phyloP scores from a whole-genome alignment of 2,888 invertebrate species.

The Lasioglossum leucozonium region DNA sequence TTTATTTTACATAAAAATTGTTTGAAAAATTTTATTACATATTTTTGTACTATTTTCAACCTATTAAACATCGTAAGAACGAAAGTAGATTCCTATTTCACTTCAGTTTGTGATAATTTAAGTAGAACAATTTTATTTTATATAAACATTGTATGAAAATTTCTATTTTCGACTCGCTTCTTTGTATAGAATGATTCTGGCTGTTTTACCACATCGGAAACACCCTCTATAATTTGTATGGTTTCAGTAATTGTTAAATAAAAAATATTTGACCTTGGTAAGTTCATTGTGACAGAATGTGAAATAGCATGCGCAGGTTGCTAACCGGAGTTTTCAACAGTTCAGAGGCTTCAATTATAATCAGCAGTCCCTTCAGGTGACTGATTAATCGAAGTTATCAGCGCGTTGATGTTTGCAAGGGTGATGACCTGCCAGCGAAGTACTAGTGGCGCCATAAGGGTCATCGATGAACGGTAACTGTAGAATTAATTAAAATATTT shows the following conservation, averaged over 20 bases:
- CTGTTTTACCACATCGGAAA: no score
- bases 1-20: no score
- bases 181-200: no score
- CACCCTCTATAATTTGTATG: neutral
- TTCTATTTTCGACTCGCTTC: no score
- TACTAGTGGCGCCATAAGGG: neutral
- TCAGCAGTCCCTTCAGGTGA: neutral
- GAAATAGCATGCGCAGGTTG: neutral
- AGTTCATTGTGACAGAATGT: neutral
- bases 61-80: neutral
- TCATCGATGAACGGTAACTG: neutral
- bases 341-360: conserved; percentile 1
- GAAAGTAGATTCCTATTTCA: neutral
- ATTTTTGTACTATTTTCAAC: no score
- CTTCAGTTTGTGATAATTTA: neutral
- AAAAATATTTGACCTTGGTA: neutral
- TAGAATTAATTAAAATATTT: conserved; percentile 19
- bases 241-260: neutral
- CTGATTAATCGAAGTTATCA: conserved; percentile 7
- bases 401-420: neutral
- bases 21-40: no score
- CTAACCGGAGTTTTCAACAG: neutral
- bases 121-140: no score
- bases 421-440: conserved; percentile 1
- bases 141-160: neutral